Percentiles rank a stretch among this genome's conserved stretches.
phyloP scores from a whole-genome alignment of 2,113 vertebrate genomes.

The Macaca mulatta region DNA sequence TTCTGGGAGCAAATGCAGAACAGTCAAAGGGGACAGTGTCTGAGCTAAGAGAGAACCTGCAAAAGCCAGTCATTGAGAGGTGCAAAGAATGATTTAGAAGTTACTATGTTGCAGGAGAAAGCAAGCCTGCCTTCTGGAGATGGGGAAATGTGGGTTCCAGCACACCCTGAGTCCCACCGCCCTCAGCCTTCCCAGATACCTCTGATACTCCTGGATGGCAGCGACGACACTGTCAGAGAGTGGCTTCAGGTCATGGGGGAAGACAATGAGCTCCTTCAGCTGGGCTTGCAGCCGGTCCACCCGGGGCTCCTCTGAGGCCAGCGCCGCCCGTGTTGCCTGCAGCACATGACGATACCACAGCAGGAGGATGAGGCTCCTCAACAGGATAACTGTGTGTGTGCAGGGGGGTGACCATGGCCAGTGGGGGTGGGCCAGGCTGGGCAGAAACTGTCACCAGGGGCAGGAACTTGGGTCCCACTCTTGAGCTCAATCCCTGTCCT shows the following conservation, averaged over 20 bases:
- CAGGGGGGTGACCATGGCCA: fast-evolving
- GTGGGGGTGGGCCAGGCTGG: no score
- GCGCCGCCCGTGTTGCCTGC: conserved; percentile 85
- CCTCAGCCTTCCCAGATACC: conserved; percentile 80
- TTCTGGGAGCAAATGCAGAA: not conserved
- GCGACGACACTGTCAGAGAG: conserved; percentile 88
- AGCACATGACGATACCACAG: conserved; percentile 28
- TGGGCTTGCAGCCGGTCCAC: conserved; percentile 89
- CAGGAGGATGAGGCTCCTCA: fast-evolving
- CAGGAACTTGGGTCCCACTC: fast-evolving
- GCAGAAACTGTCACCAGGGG: not conserved
- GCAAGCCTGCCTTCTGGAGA: not conserved
- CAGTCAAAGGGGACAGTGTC: fast-evolving
- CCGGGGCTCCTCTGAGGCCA: conserved; percentile 87
- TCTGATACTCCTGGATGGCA: conserved; percentile 91
- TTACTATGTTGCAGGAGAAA: not conserved
- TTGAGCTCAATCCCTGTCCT: not conserved
- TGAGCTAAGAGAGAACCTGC: fast-evolving
- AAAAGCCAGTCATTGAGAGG: not conserved
- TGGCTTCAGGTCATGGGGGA: conserved; percentile 85
- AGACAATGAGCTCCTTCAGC: conserved; percentile 90
- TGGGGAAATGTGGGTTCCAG: not conserved
- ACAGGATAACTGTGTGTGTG: fast-evolving
- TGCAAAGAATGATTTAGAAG: no score
- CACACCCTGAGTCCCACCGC: fast-evolving